These are phyloP conservation scores for Diadophis punctatus DNA, from an alignment of 2,113 vertebrate genomes.

Conservation along the genomic window DNA sequence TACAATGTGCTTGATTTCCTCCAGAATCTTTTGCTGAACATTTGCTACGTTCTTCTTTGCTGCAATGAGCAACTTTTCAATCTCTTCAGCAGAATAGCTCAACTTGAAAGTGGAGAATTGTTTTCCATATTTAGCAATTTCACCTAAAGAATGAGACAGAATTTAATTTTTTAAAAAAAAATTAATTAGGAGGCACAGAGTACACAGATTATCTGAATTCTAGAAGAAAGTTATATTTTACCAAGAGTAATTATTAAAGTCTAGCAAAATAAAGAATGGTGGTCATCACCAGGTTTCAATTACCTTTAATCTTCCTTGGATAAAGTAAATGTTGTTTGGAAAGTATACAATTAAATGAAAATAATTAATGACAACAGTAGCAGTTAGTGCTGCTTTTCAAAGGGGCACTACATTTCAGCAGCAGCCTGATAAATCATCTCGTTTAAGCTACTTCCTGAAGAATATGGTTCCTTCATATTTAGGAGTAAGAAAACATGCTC, in stretches of 20 bases:
- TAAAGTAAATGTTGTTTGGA: not conserved
- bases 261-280: not conserved
- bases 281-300: not conserved
- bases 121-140: not conserved
- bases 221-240: not conserved
- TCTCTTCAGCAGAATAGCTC: not conserved
- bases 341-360: not conserved
- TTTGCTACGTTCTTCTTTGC: not conserved
- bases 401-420: not conserved
- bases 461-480: not conserved
- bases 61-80: not conserved
- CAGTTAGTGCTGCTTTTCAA: not conserved
- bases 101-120: constrained; percentile 5
- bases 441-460: not conserved
- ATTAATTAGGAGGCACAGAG: not conserved
- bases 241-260: not conserved
- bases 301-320: not conserved
- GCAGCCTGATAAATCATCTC: not conserved
- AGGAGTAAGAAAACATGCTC: not conserved
- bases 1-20: constrained; percentile 9
- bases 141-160: not conserved
- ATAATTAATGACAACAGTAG: not conserved
- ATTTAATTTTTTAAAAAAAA: not conserved
- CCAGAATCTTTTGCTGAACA: constrained; percentile 5
- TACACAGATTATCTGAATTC: not conserved